These are phyloP conservation scores for Brachystomella parvula DNA, from an alignment of 1,140 invertebrate species.

Conservation along the genomic window DNA sequence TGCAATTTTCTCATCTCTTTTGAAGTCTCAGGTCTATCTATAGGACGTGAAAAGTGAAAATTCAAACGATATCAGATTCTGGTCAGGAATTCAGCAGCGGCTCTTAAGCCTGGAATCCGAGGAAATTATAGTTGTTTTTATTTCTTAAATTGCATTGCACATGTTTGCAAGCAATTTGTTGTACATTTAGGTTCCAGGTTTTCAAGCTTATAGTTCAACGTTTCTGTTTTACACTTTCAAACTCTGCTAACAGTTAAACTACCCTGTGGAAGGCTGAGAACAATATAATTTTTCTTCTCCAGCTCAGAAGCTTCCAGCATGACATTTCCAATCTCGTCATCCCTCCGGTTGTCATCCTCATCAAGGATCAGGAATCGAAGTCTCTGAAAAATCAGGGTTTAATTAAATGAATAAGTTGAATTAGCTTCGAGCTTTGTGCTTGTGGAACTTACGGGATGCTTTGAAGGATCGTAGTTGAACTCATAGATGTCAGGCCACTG, in stretches of 20 bases:
- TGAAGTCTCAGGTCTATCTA: no score
- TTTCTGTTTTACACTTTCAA: not conserved
- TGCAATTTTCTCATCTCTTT: no score
- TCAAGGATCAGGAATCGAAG: constrained; percentile 31
- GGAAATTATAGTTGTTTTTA: not conserved
- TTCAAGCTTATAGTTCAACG: not conserved
- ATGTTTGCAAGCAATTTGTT: no score
- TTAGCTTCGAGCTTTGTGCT: not conserved
- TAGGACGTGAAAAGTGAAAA: no score
- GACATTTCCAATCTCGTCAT: constrained; percentile 28
- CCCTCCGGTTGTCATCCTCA: constrained; percentile 28
- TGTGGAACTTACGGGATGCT: constrained; percentile 23
- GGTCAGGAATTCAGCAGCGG: not conserved
- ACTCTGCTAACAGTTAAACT: constrained; percentile 2
- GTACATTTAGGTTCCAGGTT: no score
- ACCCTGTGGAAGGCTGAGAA: not conserved
- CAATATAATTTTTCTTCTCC: not conserved
- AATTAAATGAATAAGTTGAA: not conserved
- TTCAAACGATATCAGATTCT: not conserved
- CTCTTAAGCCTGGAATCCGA: not conserved
- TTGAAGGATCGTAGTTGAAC: constrained; percentile 22
- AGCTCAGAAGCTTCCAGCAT: not conserved
- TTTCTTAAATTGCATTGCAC: not conserved
- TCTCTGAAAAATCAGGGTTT: constrained; percentile 20
- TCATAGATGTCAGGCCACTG: constrained; percentile 26